Evolutionary conservation across 2,888 invertebrate species (phyloP).

Genomic region (Drosophila lacicola): DNA sequence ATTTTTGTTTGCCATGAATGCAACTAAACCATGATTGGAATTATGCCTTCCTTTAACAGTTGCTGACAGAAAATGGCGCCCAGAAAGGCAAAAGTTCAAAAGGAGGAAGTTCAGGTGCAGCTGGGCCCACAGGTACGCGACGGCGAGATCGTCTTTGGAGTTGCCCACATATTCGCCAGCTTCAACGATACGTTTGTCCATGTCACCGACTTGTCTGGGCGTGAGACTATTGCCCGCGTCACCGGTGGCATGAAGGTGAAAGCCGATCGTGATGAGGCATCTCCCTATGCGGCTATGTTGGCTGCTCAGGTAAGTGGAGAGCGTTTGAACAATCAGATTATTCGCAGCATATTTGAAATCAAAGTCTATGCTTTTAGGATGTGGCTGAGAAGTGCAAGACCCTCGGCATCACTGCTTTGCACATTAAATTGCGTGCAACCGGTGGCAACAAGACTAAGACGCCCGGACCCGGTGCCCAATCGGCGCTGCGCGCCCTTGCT

Average conservation of each 20-base stretch:
- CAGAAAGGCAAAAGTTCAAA: constrained; percentile 97
- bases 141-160: constrained; percentile 99
- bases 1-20: constrained; percentile 20
- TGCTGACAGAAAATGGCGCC: constrained; percentile 92
- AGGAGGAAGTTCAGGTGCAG: constrained; percentile 98
- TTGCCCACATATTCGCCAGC: constrained; percentile 99
- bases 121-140: constrained; percentile 98
- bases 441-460: constrained; percentile 99
- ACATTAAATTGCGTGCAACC: constrained; percentile 99
- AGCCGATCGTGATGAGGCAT: constrained; percentile 99
- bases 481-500: constrained; percentile 98
- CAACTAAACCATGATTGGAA: constrained; percentile 14
- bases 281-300: constrained; percentile 99
- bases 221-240: constrained; percentile 96
- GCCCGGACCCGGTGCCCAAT: constrained; percentile 99
- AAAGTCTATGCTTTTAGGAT: constrained; percentile 88
- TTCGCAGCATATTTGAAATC: background rate
- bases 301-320: constrained; percentile 93
- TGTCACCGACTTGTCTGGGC: constrained; percentile 99
- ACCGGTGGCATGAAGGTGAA: constrained; percentile 99
- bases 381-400: constrained; percentile 99
- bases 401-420: constrained; percentile 98
- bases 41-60: constrained; percentile 35
- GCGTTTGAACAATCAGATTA: background rate
- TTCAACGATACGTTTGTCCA: constrained; percentile 99